These are phyloP conservation scores for Tragelaphus eurycerus DNA, from an alignment of 2,797 vertebrate genomes.

Conservation along the genomic window DNA sequence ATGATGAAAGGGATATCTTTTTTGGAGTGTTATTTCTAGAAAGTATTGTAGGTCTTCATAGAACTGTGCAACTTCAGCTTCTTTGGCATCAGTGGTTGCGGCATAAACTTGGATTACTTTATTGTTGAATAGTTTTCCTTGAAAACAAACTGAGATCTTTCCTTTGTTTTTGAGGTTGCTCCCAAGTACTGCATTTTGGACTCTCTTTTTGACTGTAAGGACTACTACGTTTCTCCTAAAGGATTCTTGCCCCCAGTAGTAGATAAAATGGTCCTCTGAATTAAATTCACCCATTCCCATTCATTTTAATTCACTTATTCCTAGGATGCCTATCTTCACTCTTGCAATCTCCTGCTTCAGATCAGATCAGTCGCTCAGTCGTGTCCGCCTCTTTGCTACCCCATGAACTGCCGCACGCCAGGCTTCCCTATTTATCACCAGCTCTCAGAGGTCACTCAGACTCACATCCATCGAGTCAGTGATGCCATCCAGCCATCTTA, in stretches of 20 bases:
- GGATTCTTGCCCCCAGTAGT: not conserved
- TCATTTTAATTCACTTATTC: not conserved
- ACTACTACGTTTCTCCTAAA: not conserved
- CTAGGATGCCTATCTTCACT: not conserved
- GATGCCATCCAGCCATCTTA: too few relatives aligned
- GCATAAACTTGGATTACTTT: not conserved
- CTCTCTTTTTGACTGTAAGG: not conserved
- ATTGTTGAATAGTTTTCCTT: not conserved
- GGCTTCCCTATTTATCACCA: too few relatives aligned
- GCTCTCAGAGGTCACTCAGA: too few relatives aligned
- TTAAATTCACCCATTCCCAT: not conserved
- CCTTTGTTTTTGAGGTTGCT: not conserved
- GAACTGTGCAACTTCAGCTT: not conserved
- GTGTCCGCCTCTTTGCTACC: too few relatives aligned
- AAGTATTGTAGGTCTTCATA: not conserved
- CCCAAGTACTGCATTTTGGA: not conserved
- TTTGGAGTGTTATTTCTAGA: not conserved
- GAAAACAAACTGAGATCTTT: not conserved
- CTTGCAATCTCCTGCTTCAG: not conserved
- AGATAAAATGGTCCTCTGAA: not conserved
- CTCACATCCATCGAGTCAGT: too few relatives aligned
- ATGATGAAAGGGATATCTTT: not conserved
- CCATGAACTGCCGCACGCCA: too few relatives aligned
- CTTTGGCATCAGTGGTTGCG: not conserved
- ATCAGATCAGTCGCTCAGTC: too few relatives aligned